A percentile compares a stretch with the other conserved stretches of the same genome.
phyloP scores from a whole-genome alignment of 1,140 invertebrate genomes.

The Drosophila mauritiana region DNA sequence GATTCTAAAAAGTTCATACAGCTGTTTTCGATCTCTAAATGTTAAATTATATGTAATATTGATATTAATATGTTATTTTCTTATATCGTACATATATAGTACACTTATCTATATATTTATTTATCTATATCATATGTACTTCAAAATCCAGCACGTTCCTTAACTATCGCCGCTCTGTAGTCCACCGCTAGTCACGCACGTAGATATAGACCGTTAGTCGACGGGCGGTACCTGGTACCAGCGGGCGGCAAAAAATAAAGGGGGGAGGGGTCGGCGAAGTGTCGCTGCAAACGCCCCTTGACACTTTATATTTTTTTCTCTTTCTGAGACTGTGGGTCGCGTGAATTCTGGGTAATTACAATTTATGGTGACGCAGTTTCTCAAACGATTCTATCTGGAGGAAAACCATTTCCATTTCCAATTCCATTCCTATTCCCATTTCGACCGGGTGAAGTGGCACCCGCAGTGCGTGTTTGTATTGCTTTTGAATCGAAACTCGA shows the following conservation, averaged over 20 bases:
- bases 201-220: slow-evolving; percentile 6
- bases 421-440: slow-evolving; percentile 20
- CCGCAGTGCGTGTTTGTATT: slow-evolving; percentile 79
- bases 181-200: background rate
- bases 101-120: no score
- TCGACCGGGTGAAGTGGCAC: slow-evolving; percentile 64
- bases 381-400: slow-evolving; percentile 24
- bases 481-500: slow-evolving; percentile 78
- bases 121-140: no score
- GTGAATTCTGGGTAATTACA: slow-evolving; percentile 79
- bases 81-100: no score
- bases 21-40: no score
- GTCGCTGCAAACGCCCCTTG: slow-evolving; percentile 68
- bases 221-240: slow-evolving; percentile 52
- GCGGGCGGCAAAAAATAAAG: slow-evolving; percentile 39
- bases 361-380: slow-evolving; percentile 63
- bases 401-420: slow-evolving; percentile 26
- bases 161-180: background rate
- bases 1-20: no score
- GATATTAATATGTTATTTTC: no score
- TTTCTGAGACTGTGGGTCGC: slow-evolving; percentile 45
- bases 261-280: slow-evolving; percentile 20
- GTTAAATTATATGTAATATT: no score
- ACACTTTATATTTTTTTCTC: slow-evolving; percentile 29
- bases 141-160: background rate